These are phyloP conservation scores for Tinea pellionella DNA, from an alignment of 2,888 invertebrate genomes.

Conservation along the genomic window DNA sequence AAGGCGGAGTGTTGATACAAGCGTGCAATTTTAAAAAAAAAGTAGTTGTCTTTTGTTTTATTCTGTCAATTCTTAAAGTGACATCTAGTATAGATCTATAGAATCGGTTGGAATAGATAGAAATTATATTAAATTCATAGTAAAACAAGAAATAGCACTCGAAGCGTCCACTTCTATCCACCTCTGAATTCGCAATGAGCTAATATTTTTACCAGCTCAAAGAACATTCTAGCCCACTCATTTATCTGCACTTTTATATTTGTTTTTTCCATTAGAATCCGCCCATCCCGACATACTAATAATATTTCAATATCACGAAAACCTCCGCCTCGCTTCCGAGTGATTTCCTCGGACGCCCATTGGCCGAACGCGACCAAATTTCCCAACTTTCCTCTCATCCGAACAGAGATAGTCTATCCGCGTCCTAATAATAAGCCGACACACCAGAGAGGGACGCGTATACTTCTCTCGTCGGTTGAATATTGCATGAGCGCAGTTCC, in stretches of 20 bases:
- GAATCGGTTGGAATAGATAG: too few relatives aligned
- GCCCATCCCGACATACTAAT: slow-evolving; percentile 51
- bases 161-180: slow-evolving; percentile 31
- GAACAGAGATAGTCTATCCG: background rate
- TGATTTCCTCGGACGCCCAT: slow-evolving; percentile 48
- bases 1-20: too few relatives aligned
- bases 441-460: slow-evolving; percentile 34
- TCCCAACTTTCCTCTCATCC: background rate
- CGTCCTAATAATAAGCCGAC: slow-evolving; percentile 19
- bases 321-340: slow-evolving; percentile 41
- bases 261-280: slow-evolving; percentile 67
- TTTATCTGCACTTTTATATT: slow-evolving; percentile 44
- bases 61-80: too few relatives aligned
- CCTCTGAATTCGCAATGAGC: slow-evolving; percentile 22
- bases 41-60: too few relatives aligned
- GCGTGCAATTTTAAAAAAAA: too few relatives aligned
- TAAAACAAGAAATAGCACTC: slow-evolving; percentile 63
- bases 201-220: slow-evolving; percentile 45
- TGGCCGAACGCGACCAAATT: slow-evolving; percentile 28
- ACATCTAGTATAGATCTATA: too few relatives aligned
- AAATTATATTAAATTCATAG: background rate
- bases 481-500: slow-evolving; percentile 56
- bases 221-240: slow-evolving; percentile 44
- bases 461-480: slow-evolving; percentile 39
- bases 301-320: slow-evolving; percentile 62